phyloP scores from a whole-genome alignment of 2,888 invertebrate species.

The Onthophagus sagittarius region DNA sequence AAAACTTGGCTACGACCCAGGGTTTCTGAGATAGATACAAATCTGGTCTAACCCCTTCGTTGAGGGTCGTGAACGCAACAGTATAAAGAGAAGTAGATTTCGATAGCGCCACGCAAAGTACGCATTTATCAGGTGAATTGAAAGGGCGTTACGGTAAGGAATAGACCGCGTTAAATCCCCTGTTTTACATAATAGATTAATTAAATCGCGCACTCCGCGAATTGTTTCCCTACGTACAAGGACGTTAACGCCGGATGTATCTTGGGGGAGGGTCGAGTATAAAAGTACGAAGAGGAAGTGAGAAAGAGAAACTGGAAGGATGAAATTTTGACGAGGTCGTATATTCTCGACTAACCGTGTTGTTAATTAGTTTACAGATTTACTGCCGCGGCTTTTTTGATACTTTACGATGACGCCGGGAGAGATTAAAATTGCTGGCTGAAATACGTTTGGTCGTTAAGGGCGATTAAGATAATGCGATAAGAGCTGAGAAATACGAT shows the following conservation, averaged over 20 bases:
- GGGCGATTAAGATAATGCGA: neutral
- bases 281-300: neutral
- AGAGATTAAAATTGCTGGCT: neutral
- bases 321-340: neutral
- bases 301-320: neutral
- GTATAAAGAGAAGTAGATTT: neutral
- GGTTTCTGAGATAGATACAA: neutral
- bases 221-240: slow-evolving; percentile 14
- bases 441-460: neutral
- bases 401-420: neutral
- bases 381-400: slow-evolving; percentile 6
- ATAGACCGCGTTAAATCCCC: slow-evolving; percentile 21
- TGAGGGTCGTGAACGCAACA: neutral
- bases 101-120: slow-evolving; percentile 20
- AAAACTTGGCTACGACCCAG: neutral
- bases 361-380: slow-evolving; percentile 8
- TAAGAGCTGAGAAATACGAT: neutral
- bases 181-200: slow-evolving; percentile 25
- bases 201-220: slow-evolving; percentile 14
- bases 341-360: slow-evolving; percentile 8
- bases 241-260: neutral
- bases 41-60: neutral
- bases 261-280: neutral
- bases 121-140: slow-evolving; percentile 23
- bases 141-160: slow-evolving; percentile 22